phyloP scores from a whole-genome alignment of 2,797 vertebrate species.

The Miichthys miiuy region DNA sequence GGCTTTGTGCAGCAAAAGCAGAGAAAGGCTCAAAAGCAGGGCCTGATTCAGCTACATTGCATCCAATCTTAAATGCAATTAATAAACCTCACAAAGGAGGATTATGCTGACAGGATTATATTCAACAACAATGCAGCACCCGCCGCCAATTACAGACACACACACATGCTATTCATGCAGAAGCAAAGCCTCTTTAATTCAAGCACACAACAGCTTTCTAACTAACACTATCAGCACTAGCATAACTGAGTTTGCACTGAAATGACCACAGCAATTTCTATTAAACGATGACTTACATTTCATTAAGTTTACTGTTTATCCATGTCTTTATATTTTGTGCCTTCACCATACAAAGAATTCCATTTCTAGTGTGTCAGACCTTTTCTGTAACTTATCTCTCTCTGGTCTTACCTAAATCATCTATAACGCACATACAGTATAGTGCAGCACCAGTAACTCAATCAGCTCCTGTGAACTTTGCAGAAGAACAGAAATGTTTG shows the following conservation, averaged over 20 bases:
- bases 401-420: conserved; percentile 33
- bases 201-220: conserved; percentile 50
- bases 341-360: not conserved
- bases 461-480: conserved; percentile 75
- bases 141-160: conserved; percentile 67
- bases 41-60: conserved; percentile 78
- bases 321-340: not conserved
- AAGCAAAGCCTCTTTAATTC: conserved; percentile 53
- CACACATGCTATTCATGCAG: conserved; percentile 45
- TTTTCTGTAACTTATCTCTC: not conserved
- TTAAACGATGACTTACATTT: conserved; percentile 26
- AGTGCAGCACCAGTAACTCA: conserved; percentile 61
- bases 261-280: conserved; percentile 27
- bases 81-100: conserved; percentile 78
- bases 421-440: conserved; percentile 26
- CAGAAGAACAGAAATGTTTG: conserved; percentile 71
- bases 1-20: conserved; percentile 64
- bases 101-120: conserved; percentile 82
- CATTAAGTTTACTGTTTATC: conserved; percentile 10
- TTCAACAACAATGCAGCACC: conserved; percentile 79
- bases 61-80: conserved; percentile 81
- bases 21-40: conserved; percentile 52
- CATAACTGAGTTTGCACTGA: conserved; percentile 28
- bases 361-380: not conserved
- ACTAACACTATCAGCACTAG: conserved; percentile 31